Base-by-base conservation (phyloP, 2,113 vertebrate genomes). In the Mastomys natalensis region DNA sequence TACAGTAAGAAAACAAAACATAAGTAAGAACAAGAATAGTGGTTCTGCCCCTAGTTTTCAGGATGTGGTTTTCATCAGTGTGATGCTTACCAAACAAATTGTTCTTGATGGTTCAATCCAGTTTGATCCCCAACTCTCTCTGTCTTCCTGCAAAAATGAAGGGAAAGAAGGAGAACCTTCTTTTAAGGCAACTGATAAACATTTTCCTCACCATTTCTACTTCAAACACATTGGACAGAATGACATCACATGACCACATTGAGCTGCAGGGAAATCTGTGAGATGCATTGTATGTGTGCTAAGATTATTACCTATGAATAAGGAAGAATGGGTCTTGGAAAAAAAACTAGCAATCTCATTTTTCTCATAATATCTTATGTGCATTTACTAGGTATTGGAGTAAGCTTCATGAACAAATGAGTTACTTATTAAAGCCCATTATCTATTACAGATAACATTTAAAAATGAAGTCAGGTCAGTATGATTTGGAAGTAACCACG, bases 401-500 rank as follows among this genome's bases (percentile, higher is more conserved):
- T n/a, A 15, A 55, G 85, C 64, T 43, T 93, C 51, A 55, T 60
- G 21, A 87, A 89, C 34, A 95, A 80, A 89, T 80, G 91, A 16
- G 26, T 60, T 89, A 16, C 0, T 34, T 17, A 45, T 13, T 62
- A 8, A 43, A 62, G 24, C n/a, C 81, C 58, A 43, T 89, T 96
- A 91, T 88, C 90, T 0, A 51, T 98, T 96, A 64, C 95, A 99
- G 99, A 99, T 99, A 97, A 99, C 99, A 0, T 99, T 99, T 98
- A 99, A 99, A 98, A 99, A 99, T 1, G 99, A 99, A 98, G 99
- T 99, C n/a, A 97, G 99, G 99, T 53, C 99, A 99, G 94, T 99
- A 99, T 81, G 99, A 99, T 98, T 98, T 99, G 98, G 99, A 99
- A 98, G 99, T 99, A 88, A 99, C 99, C 43, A 99, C 99, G 0